phyloP scores from a whole-genome alignment of 2,113 vertebrate species.

The Bungarus multicinctus region DNA sequence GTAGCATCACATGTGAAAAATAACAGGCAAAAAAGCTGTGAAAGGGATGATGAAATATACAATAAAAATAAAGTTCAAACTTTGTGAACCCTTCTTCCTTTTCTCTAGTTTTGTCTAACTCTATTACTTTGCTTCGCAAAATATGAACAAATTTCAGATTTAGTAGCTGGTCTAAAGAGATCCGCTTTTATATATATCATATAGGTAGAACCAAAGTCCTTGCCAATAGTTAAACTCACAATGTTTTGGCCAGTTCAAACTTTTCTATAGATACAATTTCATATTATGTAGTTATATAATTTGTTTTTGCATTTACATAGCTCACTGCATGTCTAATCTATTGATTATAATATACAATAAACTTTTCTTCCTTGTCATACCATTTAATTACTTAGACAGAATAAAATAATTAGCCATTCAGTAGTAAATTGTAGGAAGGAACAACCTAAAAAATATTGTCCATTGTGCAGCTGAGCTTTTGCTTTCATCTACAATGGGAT shows the following conservation, averaged over 20 bases:
- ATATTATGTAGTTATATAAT: background rate
- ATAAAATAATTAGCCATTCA: background rate
- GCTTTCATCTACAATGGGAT: constrained; percentile 15
- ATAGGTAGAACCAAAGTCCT: background rate
- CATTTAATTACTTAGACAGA: background rate
- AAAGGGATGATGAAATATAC: background rate
- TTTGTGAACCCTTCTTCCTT: background rate
- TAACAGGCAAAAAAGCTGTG: background rate
- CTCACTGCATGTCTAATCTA: background rate
- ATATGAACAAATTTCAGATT: background rate
- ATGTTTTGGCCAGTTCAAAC: background rate
- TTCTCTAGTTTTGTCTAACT: background rate
- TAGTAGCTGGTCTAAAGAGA: background rate
- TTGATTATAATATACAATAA: fast-evolving
- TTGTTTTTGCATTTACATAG: background rate
- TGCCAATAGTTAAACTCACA: background rate
- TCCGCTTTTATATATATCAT: background rate
- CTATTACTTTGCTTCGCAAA: background rate
- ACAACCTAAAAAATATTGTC: background rate
- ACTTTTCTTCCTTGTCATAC: background rate
- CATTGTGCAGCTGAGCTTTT: background rate
- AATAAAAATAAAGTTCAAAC: background rate
- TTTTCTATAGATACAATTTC: background rate
- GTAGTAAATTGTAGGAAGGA: background rate
- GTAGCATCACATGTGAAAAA: background rate